Base-by-base conservation (phyloP, 2,888 invertebrate genomes). In the Psylliodes chrysocephalus region DNA sequence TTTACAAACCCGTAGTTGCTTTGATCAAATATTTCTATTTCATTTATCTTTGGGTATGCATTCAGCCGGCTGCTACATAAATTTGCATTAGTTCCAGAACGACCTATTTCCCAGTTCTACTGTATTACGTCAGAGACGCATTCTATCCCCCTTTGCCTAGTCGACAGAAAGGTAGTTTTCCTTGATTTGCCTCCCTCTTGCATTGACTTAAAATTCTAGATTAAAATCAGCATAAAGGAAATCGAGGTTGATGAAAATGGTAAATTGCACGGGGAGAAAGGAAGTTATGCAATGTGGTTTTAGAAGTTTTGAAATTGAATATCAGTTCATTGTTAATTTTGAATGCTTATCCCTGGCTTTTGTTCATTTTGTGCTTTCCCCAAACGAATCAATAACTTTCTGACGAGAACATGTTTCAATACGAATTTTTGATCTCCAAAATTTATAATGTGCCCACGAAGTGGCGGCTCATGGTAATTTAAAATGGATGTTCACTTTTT, bases 81-180 rank as follows among this genome's bases (percentile, higher is more conserved):
- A 35, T 55, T 64, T 64, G 60, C 61, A 62, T 66, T 63, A 30
- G 47, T 35, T 56, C 55, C 18, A n/a, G 56, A 64, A 44, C 52
- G 63, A 59, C 63, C 59, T 40, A 63, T 54, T 59, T 63, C 17
- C 54, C 42, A 55, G 40, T 40, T 55, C 10, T 55, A 25, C 2
- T 15, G 17, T 51, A 8, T 51, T 47, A 19, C 54, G 38, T 49
- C 38, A 40, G 22, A 7, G 35, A 4, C 35, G 35, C 18, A 33
- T 52, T 52, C 28, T 19, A 8, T 10, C 18, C 8, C n/a, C 17
- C 22, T 47, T 19, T 47, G 49, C 8, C 12, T 18, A 49, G 12
- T 19, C 10, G 18, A 10, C 22, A 10, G 12, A n/a, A 5, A 47
- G 8, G 10, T 8, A 28, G 22, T 15, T 49, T 49, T 25, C 49